Evolutionary conservation across 2,113 vertebrate species (phyloP).

Genomic region (Macrotis lagotis): DNA sequence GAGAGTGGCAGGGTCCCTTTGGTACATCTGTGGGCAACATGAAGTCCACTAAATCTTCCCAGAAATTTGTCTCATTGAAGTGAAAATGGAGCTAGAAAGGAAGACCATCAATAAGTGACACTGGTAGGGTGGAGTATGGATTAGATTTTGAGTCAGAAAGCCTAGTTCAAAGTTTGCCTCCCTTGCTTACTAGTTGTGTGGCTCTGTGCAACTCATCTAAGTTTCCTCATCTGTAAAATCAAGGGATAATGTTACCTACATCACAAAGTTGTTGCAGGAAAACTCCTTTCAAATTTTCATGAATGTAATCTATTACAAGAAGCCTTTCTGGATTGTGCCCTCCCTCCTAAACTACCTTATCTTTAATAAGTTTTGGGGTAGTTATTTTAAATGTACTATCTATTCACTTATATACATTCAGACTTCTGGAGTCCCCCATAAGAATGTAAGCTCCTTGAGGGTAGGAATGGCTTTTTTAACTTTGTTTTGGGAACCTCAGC

Average conservation of each 20-base stretch:
- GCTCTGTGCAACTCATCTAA: background rate
- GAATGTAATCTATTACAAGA: background rate
- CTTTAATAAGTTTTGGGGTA: background rate
- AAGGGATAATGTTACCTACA: too few species aligned
- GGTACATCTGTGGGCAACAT: slow-evolving; percentile 60
- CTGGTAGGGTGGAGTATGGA: background rate
- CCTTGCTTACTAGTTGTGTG: background rate
- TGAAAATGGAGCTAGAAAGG: background rate
- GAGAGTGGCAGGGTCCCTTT: slow-evolving; percentile 12
- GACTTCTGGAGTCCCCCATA: background rate
- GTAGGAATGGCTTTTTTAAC: background rate
- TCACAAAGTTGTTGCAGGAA: background rate
- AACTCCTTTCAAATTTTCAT: background rate
- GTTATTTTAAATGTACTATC: background rate
- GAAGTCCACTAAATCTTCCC: slow-evolving; percentile 31
- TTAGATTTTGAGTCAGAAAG: background rate
- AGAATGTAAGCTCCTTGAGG: background rate
- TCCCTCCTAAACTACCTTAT: background rate
- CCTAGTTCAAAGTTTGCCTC: background rate
- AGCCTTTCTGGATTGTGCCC: background rate
- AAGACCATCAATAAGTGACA: background rate
- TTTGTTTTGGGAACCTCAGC: background rate
- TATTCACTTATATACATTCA: background rate
- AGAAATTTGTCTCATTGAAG: background rate
- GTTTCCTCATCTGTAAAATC: too few species aligned